Evolutionary conservation across 2,888 invertebrate species (phyloP), one percentile per base, ranked within the genome.

Genomic region (Perithous albicinctus): DNA sequence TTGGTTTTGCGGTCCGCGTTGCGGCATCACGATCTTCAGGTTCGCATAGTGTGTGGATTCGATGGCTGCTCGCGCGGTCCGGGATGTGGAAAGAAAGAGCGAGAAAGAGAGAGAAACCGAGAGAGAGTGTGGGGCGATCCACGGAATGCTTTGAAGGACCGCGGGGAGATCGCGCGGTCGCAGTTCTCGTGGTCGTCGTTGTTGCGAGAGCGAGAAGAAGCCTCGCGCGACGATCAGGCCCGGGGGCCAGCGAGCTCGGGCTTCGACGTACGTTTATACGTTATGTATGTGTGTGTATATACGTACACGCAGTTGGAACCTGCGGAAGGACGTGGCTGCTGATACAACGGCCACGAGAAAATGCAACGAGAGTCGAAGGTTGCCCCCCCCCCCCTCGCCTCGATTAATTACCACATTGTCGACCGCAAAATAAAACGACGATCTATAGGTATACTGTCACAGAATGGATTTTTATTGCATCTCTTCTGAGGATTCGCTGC

Each of bases 351-450:
- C 64, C 75, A 80, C 83, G 78, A 70, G 80, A 83, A 84, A 69
- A 74, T 76, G 74, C 73, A 80, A 76, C 66, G 84, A 73, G 84
- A 79, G 85, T 85, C 87, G 87, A 86, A 87, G 89, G 89, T 86
- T 87, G 85, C 43, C 35, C 67, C 43, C n/a, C 20, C 43, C 35
- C 67, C 43, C n/a, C 20, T 59, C 78, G 46, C 48, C 69, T 86
- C 85, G 90, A 92, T 92, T 92, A 92, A 92, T 92, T 92, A 92
- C 91, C 91, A 91, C 92, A 92, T 92, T 92, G 92, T 92, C 91
- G 91, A 90, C 86, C 88, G 85, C 80, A 78, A 74, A 74, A 75
- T 80, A 78, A n/a, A 83, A 74, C 81, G 78, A 61, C 54, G 35
- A 56, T 48, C n/a, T 75, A 82, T 69, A 78, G n/a, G 3, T 66